phyloP scores from a whole-genome alignment of 1,140 invertebrate genomes.

The Caerostris extrusa region DNA sequence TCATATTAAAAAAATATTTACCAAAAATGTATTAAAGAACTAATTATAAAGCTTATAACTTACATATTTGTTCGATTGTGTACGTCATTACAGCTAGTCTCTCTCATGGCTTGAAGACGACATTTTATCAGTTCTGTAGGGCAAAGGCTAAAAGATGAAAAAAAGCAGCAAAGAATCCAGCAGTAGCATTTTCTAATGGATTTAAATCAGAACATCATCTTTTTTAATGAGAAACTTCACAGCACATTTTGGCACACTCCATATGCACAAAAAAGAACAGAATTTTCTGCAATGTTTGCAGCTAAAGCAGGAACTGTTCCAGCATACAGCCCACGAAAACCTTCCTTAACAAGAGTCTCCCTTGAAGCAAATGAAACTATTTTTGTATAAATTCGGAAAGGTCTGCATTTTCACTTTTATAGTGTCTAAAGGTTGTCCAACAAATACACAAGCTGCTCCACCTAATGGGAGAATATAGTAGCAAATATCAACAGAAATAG shows the following conservation, averaged over 20 bases:
- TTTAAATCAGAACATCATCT: conserved; percentile 87
- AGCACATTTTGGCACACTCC: conserved; percentile 96
- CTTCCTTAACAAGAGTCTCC: conserved; percentile 83
- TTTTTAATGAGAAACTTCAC: conserved; percentile 81
- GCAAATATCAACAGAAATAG: background rate
- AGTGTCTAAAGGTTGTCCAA: conserved; percentile 98
- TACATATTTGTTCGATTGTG: background rate
- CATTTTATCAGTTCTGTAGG: conserved; percentile 99
- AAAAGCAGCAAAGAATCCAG: conserved; percentile 98
- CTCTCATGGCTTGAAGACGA: conserved; percentile 96
- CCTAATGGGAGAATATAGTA: conserved; percentile 84
- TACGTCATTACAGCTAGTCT: conserved; percentile 83
- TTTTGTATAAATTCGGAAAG: conserved; percentile 93
- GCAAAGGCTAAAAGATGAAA: conserved; percentile 98
- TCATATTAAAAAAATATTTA: too few species aligned
- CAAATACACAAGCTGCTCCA: conserved; percentile 94
- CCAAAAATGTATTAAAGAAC: background rate
- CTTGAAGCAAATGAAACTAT: conserved; percentile 92
- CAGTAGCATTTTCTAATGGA: conserved; percentile 91
- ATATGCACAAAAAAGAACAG: conserved; percentile 97
- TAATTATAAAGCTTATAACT: background rate
- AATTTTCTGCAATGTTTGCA: conserved; percentile 99
- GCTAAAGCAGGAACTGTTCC: conserved; percentile 96
- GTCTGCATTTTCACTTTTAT: conserved; percentile 99
- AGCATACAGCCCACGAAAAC: conserved; percentile 93